phyloP scores from a whole-genome alignment of 2,888 invertebrate species.

The Synergus itoensis region DNA sequence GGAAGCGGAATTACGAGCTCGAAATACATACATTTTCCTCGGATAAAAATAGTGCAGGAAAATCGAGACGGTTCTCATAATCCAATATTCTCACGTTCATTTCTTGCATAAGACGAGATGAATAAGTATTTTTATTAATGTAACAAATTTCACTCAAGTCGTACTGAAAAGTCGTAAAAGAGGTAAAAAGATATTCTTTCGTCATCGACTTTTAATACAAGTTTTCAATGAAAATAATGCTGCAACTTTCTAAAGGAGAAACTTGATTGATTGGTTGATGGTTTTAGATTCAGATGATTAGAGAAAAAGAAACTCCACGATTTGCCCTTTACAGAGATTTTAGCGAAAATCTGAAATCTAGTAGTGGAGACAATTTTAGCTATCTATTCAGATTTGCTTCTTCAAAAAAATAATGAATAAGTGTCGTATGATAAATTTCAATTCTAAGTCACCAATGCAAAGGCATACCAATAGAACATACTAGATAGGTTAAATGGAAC shows the following conservation, averaged over 20 bases:
- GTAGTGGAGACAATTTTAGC: neutral
- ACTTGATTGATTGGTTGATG: constrained; percentile 31
- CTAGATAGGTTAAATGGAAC: constrained; percentile 34
- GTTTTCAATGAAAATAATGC: constrained; percentile 36
- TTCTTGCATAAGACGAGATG: neutral
- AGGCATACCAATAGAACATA: constrained; percentile 35
- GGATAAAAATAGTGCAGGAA: neutral
- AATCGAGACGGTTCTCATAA: neutral
- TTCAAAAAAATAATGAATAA: constrained; percentile 28
- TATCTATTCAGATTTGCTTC: constrained; percentile 4
- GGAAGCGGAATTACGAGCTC: constrained; percentile 14
- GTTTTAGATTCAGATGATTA: constrained; percentile 22
- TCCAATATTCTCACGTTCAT: neutral
- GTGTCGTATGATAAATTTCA: constrained; percentile 31
- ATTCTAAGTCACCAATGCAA: constrained; percentile 19
- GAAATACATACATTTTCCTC: constrained; percentile 9
- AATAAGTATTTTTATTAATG: neutral
- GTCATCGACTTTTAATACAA: constrained; percentile 9
- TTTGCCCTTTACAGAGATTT: constrained; percentile 10
- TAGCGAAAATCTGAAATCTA: neutral
- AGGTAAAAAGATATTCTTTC: constrained; percentile 21
- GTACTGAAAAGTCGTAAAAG: neutral
- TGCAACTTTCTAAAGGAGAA: constrained; percentile 35
- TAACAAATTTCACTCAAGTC: constrained; percentile 1
- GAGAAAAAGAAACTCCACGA: neutral